Percentiles rank a stretch among this genome's conserved stretches.
phyloP scores from a whole-genome alignment of 2,888 invertebrate genomes.

The Lissocephala sabroskyi region DNA sequence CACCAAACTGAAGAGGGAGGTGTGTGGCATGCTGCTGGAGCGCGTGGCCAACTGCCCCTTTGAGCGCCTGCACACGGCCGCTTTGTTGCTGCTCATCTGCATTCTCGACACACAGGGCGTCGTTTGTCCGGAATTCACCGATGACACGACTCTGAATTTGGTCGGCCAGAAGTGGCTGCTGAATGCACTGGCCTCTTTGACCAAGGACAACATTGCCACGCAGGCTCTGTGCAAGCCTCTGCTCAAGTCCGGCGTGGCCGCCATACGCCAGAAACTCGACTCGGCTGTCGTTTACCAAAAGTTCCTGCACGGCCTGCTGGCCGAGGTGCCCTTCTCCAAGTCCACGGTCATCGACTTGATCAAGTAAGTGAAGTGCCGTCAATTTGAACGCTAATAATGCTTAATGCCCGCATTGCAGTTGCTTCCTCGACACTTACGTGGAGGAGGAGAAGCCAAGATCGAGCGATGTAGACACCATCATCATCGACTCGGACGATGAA shows the following conservation, averaged over 20 bases:
- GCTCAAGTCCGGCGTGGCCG: slow-evolving; percentile 74
- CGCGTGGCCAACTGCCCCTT: slow-evolving; percentile 75
- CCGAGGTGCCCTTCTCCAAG: slow-evolving; percentile 76
- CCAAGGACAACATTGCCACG: slow-evolving; percentile 75
- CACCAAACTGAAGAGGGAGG: slow-evolving; percentile 75
- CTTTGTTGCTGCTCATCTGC: slow-evolving; percentile 78
- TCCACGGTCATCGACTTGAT: slow-evolving; percentile 75
- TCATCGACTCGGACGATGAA: slow-evolving; percentile 68
- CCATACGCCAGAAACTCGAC: slow-evolving; percentile 74
- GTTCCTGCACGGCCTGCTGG: slow-evolving; percentile 76
- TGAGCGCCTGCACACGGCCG: slow-evolving; percentile 76
- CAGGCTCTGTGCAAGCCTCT: slow-evolving; percentile 76
- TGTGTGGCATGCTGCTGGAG: slow-evolving; percentile 77
- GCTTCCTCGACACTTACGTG: slow-evolving; percentile 73
- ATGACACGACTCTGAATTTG: slow-evolving; percentile 74
- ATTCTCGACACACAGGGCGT: slow-evolving; percentile 79
- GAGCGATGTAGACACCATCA: slow-evolving; percentile 65
- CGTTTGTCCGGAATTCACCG: slow-evolving; percentile 74
- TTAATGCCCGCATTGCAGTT: slow-evolving; percentile 72
- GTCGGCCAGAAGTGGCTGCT: slow-evolving; percentile 73
- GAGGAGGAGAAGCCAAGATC: slow-evolving; percentile 5
- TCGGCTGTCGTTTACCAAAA: slow-evolving; percentile 73
- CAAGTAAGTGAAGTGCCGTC: too few relatives aligned
- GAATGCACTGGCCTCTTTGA: slow-evolving; percentile 74
- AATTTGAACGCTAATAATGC: too few relatives aligned